phyloP scores from a whole-genome alignment of 2,888 invertebrate species.

The Hedychridium roseum region DNA sequence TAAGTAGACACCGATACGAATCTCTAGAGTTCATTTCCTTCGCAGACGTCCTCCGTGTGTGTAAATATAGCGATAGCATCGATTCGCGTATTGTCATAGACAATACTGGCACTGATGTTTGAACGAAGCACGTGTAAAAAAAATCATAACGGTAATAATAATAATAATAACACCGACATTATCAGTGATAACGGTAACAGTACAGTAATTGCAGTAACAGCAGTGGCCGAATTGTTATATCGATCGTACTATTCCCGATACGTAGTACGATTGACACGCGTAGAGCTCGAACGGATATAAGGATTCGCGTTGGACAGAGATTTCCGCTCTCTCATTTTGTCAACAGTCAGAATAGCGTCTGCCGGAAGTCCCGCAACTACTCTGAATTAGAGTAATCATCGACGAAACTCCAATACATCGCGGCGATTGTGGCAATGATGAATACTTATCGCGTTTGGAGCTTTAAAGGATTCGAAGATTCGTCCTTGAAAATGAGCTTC shows the following conservation, averaged over 20 bases:
- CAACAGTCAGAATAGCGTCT: too few relatives aligned
- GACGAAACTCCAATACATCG: too few relatives aligned
- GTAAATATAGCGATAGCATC: conserved; percentile 17
- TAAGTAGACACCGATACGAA: too few relatives aligned
- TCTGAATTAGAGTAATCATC: too few relatives aligned
- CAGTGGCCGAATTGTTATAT: conserved; percentile 17
- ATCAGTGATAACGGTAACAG: conserved; percentile 24
- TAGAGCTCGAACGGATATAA: too few relatives aligned
- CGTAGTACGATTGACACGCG: neutral
- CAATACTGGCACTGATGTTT: too few relatives aligned
- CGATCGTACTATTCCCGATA: conserved; percentile 19
- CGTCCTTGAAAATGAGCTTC: conserved; percentile 27
- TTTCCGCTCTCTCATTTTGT: too few relatives aligned
- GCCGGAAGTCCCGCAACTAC: too few relatives aligned
- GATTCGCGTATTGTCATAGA: conserved; percentile 23
- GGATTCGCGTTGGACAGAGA: too few relatives aligned
- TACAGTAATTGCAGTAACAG: conserved; percentile 28
- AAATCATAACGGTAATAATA: conserved; percentile 21
- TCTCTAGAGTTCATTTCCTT: conserved; percentile 35
- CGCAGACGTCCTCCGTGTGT: conserved; percentile 14
- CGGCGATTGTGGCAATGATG: too few relatives aligned
- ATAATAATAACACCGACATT: conserved; percentile 15
- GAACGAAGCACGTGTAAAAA: conserved; percentile 26
- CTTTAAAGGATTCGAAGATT: conserved; percentile 31
- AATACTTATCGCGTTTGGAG: conserved; percentile 34